Conservation (phyloP, 2,113 vertebrate species). For the Tetraodon nigroviridis region DNA sequence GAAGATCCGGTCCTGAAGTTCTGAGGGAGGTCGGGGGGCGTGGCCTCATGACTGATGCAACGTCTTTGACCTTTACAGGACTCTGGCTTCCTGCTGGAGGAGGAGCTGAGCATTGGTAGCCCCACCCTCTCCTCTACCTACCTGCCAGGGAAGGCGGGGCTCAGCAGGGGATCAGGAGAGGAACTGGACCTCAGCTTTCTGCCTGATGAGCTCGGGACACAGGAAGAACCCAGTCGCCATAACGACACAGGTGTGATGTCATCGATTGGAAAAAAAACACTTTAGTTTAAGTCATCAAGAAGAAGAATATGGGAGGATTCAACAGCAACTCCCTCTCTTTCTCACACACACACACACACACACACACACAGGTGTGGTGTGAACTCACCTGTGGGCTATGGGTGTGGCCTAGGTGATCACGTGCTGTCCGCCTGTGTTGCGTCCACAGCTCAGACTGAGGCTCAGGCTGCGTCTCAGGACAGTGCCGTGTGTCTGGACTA, state of each 20-base stretch:
- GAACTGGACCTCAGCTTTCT: slow-evolving; percentile 89
- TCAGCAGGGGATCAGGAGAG: slow-evolving; percentile 62
- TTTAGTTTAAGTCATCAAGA: too few relatives aligned
- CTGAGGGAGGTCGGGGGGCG: too few relatives aligned
- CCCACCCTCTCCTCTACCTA: slow-evolving; percentile 36
- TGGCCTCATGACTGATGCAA: not conserved
- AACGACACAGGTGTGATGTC: slow-evolving; percentile 13
- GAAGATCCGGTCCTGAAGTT: too few relatives aligned
- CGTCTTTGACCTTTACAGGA: slow-evolving; percentile 31
- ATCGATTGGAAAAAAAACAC: not conserved
- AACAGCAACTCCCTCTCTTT: too few relatives aligned
- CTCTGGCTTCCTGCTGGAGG: slow-evolving; percentile 29
- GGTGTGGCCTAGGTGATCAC: not conserved
- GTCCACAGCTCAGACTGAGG: not conserved
- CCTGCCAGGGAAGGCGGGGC: slow-evolving; percentile 38
- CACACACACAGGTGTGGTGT: too few relatives aligned
- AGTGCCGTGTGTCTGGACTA: slow-evolving; percentile 40
- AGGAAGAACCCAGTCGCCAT: not conserved
- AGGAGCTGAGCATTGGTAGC: slow-evolving; percentile 21
- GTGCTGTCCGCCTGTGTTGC: not conserved
- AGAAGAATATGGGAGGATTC: too few relatives aligned
- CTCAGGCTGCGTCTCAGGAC: slow-evolving; percentile 45
- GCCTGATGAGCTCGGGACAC: slow-evolving; percentile 79
- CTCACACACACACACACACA: too few relatives aligned
- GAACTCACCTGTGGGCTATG: not conserved